phyloP scores from a whole-genome alignment of 2,888 invertebrate genomes.

The Drosophila paucipuncta region DNA sequence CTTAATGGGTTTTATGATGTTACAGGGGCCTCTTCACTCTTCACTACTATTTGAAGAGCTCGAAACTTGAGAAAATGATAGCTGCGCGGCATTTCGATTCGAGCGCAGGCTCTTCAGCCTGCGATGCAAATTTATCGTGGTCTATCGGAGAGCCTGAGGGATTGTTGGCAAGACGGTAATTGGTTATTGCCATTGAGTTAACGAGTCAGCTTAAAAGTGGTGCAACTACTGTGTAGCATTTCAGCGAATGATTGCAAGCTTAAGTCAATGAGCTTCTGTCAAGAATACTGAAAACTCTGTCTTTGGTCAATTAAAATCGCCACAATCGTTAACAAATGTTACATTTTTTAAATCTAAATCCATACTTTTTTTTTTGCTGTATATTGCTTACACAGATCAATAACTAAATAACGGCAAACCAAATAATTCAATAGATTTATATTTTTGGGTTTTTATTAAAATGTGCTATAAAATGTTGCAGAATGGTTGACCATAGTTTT shows the following conservation, averaged over 20 bases:
- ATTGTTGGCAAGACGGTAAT: conserved; percentile 25
- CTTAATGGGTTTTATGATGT: conserved; percentile 46
- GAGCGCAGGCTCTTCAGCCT: conserved; percentile 24
- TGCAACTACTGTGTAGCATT: background rate
- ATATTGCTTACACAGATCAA: background rate
- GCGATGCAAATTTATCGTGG: conserved; percentile 43
- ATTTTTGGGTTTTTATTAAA: background rate
- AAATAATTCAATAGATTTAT: background rate
- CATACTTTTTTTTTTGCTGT: background rate
- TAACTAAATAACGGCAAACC: background rate
- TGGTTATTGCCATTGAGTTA: conserved; percentile 19
- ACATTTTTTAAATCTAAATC: background rate
- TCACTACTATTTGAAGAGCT: conserved; percentile 19
- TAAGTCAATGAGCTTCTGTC: background rate
- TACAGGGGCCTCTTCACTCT: background rate
- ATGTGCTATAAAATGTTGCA: background rate
- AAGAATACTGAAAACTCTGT: background rate
- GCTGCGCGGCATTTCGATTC: conserved; percentile 17
- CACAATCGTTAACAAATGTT: background rate
- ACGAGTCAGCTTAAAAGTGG: background rate
- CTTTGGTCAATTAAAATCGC: conserved; percentile 1
- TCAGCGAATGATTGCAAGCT: conserved; percentile 5
- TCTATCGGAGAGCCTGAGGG: conserved; percentile 20
- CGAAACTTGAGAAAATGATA: conserved; percentile 32
- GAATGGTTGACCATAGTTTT: background rate